Conservation (phyloP, 1,140 invertebrate genomes). For the Drosophila jambulina region DNA sequence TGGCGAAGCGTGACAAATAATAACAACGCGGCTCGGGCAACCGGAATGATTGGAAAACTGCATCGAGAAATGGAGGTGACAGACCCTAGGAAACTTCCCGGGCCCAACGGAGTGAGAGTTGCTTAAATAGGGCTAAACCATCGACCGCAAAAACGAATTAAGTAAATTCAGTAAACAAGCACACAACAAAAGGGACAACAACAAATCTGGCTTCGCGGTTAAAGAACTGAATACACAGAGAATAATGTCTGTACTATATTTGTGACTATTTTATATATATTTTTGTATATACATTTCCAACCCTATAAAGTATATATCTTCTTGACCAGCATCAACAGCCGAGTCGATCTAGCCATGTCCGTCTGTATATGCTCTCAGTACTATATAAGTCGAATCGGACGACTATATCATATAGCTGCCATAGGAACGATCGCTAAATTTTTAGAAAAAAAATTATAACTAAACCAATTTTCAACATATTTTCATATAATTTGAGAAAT, state of each 20-base stretch:
- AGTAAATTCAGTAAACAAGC: slow-evolving; percentile 51
- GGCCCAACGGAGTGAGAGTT: slow-evolving; percentile 27
- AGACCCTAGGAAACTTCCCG: slow-evolving; percentile 26
- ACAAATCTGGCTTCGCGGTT: slow-evolving; percentile 33
- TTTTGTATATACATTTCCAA: too few relatives aligned
- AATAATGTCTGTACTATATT: neutral
- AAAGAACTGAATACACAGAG: slow-evolving; percentile 36
- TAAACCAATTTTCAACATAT: too few relatives aligned
- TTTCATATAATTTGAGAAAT: too few relatives aligned
- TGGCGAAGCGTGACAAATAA: slow-evolving; percentile 76
- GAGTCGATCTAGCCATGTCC: too few relatives aligned
- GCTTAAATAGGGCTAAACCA: slow-evolving; percentile 49
- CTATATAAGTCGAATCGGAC: too few relatives aligned
- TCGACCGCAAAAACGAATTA: slow-evolving; percentile 61
- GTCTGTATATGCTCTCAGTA: too few relatives aligned
- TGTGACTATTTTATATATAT: too few relatives aligned
- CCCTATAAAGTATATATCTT: too few relatives aligned
- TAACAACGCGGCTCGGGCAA: slow-evolving; percentile 22
- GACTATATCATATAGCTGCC: too few relatives aligned
- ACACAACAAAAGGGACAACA: slow-evolving; percentile 21
- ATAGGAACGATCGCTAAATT: too few relatives aligned
- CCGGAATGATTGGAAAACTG: slow-evolving; percentile 55
- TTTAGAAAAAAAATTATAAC: too few relatives aligned
- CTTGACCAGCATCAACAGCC: too few relatives aligned
- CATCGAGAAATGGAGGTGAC: slow-evolving; percentile 39